A percentile compares a stretch with the other conserved stretches of the same genome.
Evolutionary conservation across 2,797 vertebrate genomes (phyloP).

Genomic region (Micropoecilia bifurca): DNA sequence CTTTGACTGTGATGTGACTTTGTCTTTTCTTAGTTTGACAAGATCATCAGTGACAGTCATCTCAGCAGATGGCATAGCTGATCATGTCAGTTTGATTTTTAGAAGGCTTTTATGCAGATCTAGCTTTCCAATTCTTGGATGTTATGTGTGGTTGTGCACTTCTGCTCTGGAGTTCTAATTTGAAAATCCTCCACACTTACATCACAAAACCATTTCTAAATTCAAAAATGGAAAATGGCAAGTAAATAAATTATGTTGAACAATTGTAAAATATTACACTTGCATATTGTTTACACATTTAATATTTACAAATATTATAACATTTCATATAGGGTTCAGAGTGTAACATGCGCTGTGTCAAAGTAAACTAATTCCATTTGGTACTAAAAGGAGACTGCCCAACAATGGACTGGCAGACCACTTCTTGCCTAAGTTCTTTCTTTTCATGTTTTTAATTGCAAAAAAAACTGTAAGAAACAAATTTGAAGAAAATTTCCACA

Average conservation of each 20-base stretch:
- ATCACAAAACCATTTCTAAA: not conserved
- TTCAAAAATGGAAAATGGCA: not conserved
- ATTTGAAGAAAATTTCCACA: not conserved
- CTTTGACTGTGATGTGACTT: not conserved
- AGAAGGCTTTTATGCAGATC: not conserved
- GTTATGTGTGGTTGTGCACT: not conserved
- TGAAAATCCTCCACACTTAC: not conserved
- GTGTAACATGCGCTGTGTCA: not conserved
- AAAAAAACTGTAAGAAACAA: not conserved
- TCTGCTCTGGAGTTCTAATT: not conserved
- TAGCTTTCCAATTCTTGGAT: not conserved
- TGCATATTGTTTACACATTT: not conserved
- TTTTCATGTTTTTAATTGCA: too few species aligned
- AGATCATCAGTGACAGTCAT: constrained; percentile 2
- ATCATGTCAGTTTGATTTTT: not conserved
- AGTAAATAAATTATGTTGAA: not conserved
- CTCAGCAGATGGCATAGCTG: constrained; percentile 2
- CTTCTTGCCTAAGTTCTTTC: too few species aligned
- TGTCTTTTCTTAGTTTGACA: not conserved
- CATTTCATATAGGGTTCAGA: not conserved
- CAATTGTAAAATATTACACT: not conserved
- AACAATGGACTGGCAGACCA: not conserved
- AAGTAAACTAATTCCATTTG: not conserved
- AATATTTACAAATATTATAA: not conserved
- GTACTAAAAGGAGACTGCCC: not conserved